Evolutionary conservation across 2,797 vertebrate species (phyloP), one percentile per base, ranked within the genome.

Genomic region (Aselliscus stoliczkanus): DNA sequence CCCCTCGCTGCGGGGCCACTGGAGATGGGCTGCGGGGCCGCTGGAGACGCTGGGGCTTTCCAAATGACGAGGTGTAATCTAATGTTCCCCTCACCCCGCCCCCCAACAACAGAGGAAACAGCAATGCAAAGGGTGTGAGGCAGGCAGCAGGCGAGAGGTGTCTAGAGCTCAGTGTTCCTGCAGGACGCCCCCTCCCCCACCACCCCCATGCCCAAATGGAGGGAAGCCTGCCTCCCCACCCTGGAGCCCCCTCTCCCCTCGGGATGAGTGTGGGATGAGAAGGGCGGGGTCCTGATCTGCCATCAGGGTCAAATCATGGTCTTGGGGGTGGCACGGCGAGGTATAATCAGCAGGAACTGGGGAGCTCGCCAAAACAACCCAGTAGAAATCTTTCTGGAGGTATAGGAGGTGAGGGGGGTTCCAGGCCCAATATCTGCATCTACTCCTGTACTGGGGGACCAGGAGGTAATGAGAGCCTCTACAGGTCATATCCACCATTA

Each of bases 61-160:
- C 76, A 18, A 31, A 96, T 80, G 98, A 98, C 98, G 98, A 99
- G 99, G 99, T 99, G 99, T 99, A 99, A 99, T 99, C 99, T 99
- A 99, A 99, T 99, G 37, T 25, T 58, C 85, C 97, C 79, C 72
- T n/a, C 56, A 52, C 80, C 17, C 13, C 56, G 17, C 69, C 64
- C 91, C 98, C 97, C 84, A 96, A 97, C n/a, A 97, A 98, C 98
- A 98, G 98, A 98, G 96, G 97, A 97, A 97, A 98, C 92, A 98
- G 98, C 97, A 1, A 98, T 98, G 98, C 98, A 98, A 96, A 97
- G 97, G 97, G 96, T 90, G 97, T 96, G 98, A 98, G 98, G 98
- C 99, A 99, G 98, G 99, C 98, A 98, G 97, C 96, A 98, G 98
- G 98, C 98, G 85, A 98, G 97, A 97, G 93, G 96, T 88, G 97